phyloP scores from a whole-genome alignment of 2,113 vertebrate species.

The Poicephalus meyeri region DNA sequence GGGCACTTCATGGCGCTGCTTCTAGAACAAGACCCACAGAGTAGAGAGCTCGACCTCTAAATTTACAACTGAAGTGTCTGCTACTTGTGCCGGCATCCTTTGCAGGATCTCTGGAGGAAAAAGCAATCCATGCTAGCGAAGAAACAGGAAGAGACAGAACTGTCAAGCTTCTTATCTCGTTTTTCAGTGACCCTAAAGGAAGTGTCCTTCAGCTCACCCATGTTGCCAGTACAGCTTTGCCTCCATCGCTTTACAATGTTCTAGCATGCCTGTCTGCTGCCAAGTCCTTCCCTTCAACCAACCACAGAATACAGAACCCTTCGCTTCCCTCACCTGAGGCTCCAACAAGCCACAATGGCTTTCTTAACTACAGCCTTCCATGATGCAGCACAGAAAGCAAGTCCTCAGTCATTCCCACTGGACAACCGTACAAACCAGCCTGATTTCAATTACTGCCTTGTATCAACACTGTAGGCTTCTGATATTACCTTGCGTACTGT shows the following conservation, averaged over 20 bases:
- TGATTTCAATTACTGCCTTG: not conserved
- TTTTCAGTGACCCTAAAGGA: not conserved
- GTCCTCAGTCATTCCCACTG: not conserved
- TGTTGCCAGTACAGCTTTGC: not conserved
- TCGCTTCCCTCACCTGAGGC: not conserved
- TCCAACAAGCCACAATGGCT: not conserved
- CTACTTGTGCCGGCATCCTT: not conserved
- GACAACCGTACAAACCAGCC: not conserved
- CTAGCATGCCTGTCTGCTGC: not conserved
- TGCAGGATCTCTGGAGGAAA: slow-evolving; percentile 8
- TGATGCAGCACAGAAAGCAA: not conserved
- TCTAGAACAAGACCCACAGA: not conserved
- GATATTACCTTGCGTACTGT: not conserved
- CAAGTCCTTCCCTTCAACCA: not conserved
- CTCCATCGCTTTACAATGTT: not conserved
- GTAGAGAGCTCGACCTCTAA: not conserved
- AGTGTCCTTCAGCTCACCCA: not conserved
- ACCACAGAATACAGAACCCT: not conserved
- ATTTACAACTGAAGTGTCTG: not conserved
- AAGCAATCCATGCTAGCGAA: not conserved
- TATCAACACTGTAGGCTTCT: not conserved
- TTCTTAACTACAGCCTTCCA: not conserved
- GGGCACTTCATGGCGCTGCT: not conserved
- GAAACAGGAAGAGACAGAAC: not conserved
- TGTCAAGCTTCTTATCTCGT: not conserved